phyloP scores from a whole-genome alignment of 2,113 vertebrate genomes.

The Pavo muticus region DNA sequence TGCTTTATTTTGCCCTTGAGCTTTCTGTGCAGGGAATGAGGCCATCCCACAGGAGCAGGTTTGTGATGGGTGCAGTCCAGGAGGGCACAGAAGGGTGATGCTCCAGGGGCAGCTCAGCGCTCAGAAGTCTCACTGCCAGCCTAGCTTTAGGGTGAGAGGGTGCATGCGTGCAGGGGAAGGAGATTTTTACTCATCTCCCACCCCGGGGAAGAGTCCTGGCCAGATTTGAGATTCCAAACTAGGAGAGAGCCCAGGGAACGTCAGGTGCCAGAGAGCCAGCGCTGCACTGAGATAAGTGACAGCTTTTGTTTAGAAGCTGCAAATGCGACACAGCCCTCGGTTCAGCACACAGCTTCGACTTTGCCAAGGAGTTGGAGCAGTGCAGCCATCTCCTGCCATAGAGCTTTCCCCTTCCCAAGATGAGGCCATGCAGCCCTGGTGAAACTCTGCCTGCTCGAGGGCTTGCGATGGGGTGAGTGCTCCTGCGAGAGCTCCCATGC shows the following conservation, averaged over 20 bases:
- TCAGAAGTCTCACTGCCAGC: not conserved
- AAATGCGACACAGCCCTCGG: conserved; percentile 29
- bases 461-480: not conserved
- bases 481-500: not conserved
- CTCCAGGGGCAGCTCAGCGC: not conserved
- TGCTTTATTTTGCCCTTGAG: not conserved
- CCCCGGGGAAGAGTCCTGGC: not conserved
- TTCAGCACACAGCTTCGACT: not conserved
- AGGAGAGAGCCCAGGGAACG: not conserved
- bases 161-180: not conserved
- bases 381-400: not conserved
- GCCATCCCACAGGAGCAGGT: not conserved
- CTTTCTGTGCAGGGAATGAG: not conserved
- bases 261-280: not conserved
- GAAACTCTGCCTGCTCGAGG: not conserved
- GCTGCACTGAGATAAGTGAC: conserved; percentile 8
- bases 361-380: not conserved
- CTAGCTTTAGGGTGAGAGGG: not conserved
- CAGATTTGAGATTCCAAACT: not conserved
- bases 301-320: conserved; percentile 52
- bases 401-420: not conserved
- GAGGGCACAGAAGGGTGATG: not conserved
- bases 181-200: not conserved
- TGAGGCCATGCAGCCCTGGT: not conserved
- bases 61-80: accelerated